Percentiles rank a stretch among this genome's conserved stretches.
Evolutionary conservation across 2,113 vertebrate genomes (phyloP).

Genomic region (Pseudonaja textilis): DNA sequence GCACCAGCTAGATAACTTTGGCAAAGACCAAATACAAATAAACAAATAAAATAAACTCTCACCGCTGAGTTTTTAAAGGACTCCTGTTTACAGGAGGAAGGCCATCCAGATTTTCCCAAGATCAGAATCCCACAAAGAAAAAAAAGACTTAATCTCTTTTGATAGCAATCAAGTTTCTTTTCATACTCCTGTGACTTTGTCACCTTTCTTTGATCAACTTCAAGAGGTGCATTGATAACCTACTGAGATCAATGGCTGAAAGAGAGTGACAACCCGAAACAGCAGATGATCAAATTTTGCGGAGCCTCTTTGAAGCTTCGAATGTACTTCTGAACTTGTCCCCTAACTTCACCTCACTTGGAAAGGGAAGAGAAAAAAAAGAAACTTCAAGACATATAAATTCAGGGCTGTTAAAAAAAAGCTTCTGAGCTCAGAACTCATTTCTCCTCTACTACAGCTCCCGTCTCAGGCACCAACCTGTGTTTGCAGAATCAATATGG

Average conservation of each 20-base stretch:
- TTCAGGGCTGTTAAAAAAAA: neutral
- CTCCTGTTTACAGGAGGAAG: neutral
- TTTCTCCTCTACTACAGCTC: neutral
- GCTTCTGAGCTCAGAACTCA: neutral
- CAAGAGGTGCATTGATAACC: neutral
- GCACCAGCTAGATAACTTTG: too few species aligned
- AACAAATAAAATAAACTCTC: neutral
- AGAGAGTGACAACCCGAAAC: neutral
- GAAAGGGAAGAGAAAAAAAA: fast-evolving
- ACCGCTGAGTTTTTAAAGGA: neutral
- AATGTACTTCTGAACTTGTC: neutral
- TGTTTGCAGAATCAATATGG: conserved; percentile 16
- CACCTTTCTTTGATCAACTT: neutral
- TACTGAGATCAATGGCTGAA: neutral
- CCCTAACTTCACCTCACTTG: neutral
- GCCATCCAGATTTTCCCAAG: neutral
- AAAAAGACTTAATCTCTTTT: neutral
- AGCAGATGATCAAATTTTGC: neutral
- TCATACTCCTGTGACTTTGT: neutral
- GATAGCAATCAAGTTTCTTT: neutral
- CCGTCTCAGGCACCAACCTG: neutral
- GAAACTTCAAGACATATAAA: neutral
- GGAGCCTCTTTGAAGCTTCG: neutral
- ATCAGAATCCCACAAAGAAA: neutral
- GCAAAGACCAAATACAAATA: neutral